Percentiles rank a stretch among this genome's conserved stretches.
These are phyloP conservation scores for Tiliacea aurago DNA, from an alignment of 2,888 invertebrate species.

Conservation along the genomic window DNA sequence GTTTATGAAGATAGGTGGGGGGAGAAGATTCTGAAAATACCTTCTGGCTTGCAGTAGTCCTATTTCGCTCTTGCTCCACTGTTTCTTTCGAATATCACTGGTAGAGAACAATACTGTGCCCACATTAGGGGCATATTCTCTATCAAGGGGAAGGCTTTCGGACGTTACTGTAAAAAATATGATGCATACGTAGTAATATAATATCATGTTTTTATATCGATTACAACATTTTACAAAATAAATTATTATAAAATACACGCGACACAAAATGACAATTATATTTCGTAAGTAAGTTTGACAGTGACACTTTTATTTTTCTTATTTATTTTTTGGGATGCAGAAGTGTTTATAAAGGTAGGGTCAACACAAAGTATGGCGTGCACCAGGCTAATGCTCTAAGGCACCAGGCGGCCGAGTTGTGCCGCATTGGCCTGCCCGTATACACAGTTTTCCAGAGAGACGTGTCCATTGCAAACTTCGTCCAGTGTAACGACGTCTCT, in stretches of 20 bases:
- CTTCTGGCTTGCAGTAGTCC: conserved; percentile 76
- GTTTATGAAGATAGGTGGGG: conserved; percentile 70
- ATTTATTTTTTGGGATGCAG: not conserved
- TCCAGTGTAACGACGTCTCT: not conserved
- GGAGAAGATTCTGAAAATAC: conserved; percentile 79
- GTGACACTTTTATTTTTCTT: not conserved
- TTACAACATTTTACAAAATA: conserved; percentile 68
- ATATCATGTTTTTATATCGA: conserved; percentile 72
- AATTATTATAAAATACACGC: conserved; percentile 74
- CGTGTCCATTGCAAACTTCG: not conserved
- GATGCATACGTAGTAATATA: conserved; percentile 64
- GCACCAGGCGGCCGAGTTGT: not conserved
- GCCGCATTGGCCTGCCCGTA: not conserved
- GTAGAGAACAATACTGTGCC: conserved; percentile 81
- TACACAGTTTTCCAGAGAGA: not conserved
- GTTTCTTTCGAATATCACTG: conserved; percentile 69
- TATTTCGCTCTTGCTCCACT: conserved; percentile 75
- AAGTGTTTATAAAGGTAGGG: not conserved
- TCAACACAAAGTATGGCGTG: not conserved
- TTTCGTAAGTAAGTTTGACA: conserved; percentile 48
- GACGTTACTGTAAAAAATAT: conserved; percentile 64
- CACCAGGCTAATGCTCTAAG: too few relatives aligned
- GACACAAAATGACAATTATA: conserved; percentile 64
- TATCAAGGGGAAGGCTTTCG: conserved; percentile 43
- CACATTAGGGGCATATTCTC: conserved; percentile 72